Conservation (phyloP, 1,140 invertebrate species). For the Thaumetopoea pityocampa region DNA sequence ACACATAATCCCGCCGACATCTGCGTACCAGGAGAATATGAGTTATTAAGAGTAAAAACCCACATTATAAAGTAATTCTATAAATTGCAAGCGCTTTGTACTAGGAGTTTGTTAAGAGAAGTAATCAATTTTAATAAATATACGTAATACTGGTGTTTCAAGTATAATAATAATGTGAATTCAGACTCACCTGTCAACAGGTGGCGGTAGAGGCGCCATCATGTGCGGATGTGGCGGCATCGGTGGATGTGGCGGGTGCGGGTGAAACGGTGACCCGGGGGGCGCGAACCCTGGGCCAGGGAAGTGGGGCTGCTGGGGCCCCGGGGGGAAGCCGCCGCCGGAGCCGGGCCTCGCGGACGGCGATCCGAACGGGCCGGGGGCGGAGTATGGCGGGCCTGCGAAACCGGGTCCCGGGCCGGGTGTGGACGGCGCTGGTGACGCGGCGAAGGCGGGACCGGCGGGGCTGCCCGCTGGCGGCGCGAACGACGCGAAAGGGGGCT, state of each 20-base stretch:
- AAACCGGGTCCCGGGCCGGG: constrained; percentile 59
- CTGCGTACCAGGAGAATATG: too few relatives aligned
- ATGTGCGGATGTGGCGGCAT: constrained; percentile 67
- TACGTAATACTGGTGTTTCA: too few relatives aligned
- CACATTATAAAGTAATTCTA: too few relatives aligned
- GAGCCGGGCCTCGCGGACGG: constrained; percentile 57
- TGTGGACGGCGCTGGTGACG: constrained; percentile 60
- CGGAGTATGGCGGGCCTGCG: constrained; percentile 51
- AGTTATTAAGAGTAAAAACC: too few relatives aligned
- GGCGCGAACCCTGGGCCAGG: constrained; percentile 57
- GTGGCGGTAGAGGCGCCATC: constrained; percentile 66
- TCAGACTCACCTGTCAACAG: constrained; percentile 58
- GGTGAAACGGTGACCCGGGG: constrained; percentile 63
- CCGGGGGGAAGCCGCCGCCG: constrained; percentile 52
- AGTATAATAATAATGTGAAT: neutral
- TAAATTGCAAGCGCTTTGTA: too few relatives aligned
- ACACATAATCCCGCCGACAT: too few relatives aligned
- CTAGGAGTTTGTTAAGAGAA: too few relatives aligned
- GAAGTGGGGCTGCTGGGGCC: constrained; percentile 49
- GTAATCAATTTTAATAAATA: too few relatives aligned
- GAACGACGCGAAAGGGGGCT: constrained; percentile 59
- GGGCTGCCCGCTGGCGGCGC: constrained; percentile 62
- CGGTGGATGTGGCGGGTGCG: constrained; percentile 57
- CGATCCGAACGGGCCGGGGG: constrained; percentile 55
- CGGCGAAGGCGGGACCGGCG: constrained; percentile 60